Base-by-base conservation (phyloP, 2,888 invertebrate species). In the Anticlea derivata region DNA sequence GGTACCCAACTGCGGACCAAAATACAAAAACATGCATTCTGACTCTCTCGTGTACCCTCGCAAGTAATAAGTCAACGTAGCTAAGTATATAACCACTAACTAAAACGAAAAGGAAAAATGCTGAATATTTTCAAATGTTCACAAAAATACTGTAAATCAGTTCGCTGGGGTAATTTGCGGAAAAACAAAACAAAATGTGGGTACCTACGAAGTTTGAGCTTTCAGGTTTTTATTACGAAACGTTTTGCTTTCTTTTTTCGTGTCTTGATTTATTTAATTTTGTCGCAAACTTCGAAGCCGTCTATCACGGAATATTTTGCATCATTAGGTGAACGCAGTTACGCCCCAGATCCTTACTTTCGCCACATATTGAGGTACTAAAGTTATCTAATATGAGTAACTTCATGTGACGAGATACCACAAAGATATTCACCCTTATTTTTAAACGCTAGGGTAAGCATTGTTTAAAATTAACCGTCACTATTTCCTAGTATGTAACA, bases 91-190 rank as follows among this genome's bases (percentile, higher is more conserved):
- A 33, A 34, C 27, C 22, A 20, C 29, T 33, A 39, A 10, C 20
- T 13, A 17, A n/a, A 48, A 34, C 20, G 7, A 33, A 46, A 37
- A 47, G 26, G 33, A 39, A 56, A 60, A 54, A 54, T 33, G 26
- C 50, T 58, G 29, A 50, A 52, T 41, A 38, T 38, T 50, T 50
- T 41, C 38, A 50, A 55, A 53, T 35, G 45, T 46, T 50, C 38
- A 50, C 51, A 44, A 47, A 53, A 58, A 57, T 53, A 50, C 59
- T 53, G 51, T 61, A 60, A 61, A 61, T 61, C 59, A 61, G 57
- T 59, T 43, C 39, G 45, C 55, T 30, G 39, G 55, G 51, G 57
- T 57, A 55, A 57, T 59, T 59, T 62, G 55, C 43, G 44, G 52
- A 48, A 49, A 13, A 58, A 62, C 58, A 52, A 52, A 60, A 58